Evolutionary conservation across 1,140 invertebrate species (phyloP).

Genomic region (Penaeus indicus): DNA sequence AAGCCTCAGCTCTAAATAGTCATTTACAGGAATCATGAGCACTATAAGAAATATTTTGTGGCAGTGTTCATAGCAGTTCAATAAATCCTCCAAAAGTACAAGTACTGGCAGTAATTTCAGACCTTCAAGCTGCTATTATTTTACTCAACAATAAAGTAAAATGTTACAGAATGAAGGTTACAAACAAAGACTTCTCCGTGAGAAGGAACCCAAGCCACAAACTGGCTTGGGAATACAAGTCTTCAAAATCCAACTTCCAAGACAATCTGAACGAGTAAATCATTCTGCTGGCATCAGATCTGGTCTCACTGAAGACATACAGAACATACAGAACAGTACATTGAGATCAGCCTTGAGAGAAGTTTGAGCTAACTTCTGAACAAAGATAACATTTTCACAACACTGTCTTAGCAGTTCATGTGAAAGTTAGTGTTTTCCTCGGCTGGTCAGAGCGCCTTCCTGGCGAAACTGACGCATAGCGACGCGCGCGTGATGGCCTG

Average conservation of each 20-base stretch:
- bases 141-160: constrained; percentile 49
- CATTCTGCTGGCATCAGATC: not conserved
- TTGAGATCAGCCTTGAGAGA: too few relatives aligned
- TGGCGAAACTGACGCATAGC: constrained; percentile 54
- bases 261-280: not conserved
- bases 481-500: constrained; percentile 46
- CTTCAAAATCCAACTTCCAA: constrained; percentile 40
- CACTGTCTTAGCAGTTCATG: constrained; percentile 37
- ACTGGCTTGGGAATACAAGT: not conserved
- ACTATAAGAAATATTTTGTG: constrained; percentile 44
- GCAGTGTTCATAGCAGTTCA: constrained; percentile 59
- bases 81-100: constrained; percentile 3
- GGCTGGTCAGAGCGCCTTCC: constrained; percentile 50
- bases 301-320: too few relatives aligned
- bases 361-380: too few relatives aligned
- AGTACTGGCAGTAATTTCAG: constrained; percentile 39
- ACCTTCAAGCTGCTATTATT: constrained; percentile 44
- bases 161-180: constrained; percentile 39
- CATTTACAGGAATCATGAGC: constrained; percentile 3
- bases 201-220: constrained; percentile 11
- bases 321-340: not conserved
- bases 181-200: constrained; percentile 1
- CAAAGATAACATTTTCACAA: too few relatives aligned
- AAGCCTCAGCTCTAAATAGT: constrained; percentile 19
- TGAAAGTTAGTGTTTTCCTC: constrained; percentile 60